Conservation (phyloP, 37 sponge, comb jelly and placozoan species). For the Tethya wilhelma region DNA sequence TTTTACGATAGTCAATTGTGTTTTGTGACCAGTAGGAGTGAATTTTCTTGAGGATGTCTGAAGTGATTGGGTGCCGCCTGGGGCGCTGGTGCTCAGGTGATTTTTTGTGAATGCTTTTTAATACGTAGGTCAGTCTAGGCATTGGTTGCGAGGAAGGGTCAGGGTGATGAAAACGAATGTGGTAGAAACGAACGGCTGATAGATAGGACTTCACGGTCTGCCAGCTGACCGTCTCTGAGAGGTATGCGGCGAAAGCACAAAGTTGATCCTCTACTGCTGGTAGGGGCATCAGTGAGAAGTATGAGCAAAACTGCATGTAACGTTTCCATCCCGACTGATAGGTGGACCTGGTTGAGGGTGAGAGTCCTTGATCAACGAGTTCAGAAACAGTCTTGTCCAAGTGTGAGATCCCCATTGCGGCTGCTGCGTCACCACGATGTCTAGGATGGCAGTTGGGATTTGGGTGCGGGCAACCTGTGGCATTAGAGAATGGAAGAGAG, state of each 20-base stretch:
- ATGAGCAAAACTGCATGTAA: too few species aligned
- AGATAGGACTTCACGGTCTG: too few species aligned
- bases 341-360: slow-evolving; percentile 2
- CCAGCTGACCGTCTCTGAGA: too few species aligned
- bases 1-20: not conserved
- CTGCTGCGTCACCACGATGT: not conserved
- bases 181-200: too few species aligned
- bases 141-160: too few species aligned
- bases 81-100: not conserved
- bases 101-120: too few species aligned
- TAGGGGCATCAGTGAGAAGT: too few species aligned
- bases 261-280: too few species aligned
- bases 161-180: too few species aligned
- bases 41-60: not conserved
- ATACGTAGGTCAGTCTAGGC: too few species aligned
- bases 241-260: too few species aligned
- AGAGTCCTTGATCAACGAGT: not conserved
- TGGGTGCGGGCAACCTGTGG: slow-evolving; percentile 1
- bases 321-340: too few species aligned
- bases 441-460: slow-evolving; percentile 12
- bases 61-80: not conserved
- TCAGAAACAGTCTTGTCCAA: not conserved
- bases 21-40: not conserved
- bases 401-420: slow-evolving; percentile 35
- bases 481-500: slow-evolving; percentile 22